These are phyloP conservation scores for Bombylius discolor DNA, from an alignment of 2,888 invertebrate genomes.

Conservation along the genomic window DNA sequence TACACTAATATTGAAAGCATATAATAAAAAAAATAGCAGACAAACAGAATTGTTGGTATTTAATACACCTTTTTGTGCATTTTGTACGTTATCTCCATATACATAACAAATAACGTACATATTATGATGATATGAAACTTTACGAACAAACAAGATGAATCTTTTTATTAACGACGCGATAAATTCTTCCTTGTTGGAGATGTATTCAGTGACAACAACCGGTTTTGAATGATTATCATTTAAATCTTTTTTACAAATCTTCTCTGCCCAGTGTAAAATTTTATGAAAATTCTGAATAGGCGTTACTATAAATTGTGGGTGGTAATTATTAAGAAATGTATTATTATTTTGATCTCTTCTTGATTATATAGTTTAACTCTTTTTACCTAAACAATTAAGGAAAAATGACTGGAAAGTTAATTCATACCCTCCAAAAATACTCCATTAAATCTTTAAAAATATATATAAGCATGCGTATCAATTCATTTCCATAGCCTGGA, in stretches of 20 bases:
- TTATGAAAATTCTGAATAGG: background rate
- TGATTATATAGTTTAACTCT: background rate
- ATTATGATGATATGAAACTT: background rate
- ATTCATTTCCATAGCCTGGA: too few species aligned
- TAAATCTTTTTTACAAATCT: background rate
- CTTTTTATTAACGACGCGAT: background rate
- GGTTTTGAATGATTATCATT: constrained; percentile 19
- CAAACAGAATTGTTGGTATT: too few species aligned
- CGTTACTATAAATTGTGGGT: background rate
- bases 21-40: too few species aligned
- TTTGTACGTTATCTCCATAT: too few species aligned
- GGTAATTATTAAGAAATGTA: background rate
- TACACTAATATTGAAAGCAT: too few species aligned
- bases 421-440: background rate
- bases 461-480: too few species aligned
- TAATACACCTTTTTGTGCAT: too few species aligned
- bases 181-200: constrained; percentile 8
- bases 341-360: background rate
- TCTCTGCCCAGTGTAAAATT: background rate
- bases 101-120: too few species aligned
- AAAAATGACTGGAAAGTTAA: background rate
- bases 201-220: constrained; percentile 19
- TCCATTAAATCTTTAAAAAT: too few species aligned
- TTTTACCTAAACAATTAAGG: background rate
- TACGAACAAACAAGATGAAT: background rate